Conservation (phyloP, 2,797 vertebrate species). For the Pitangus sulphuratus region DNA sequence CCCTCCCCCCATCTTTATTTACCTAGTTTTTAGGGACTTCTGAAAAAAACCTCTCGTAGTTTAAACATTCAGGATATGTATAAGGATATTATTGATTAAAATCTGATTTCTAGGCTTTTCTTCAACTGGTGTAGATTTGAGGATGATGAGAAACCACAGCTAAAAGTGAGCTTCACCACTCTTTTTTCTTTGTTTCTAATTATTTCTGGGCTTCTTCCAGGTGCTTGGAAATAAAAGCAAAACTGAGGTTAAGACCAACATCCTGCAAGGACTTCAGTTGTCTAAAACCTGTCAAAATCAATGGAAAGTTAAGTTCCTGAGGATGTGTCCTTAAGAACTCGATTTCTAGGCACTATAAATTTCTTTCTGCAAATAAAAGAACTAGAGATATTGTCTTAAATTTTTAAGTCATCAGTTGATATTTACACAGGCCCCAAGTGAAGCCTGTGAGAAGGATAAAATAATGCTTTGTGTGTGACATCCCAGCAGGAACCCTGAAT, state of each 20-base stretch:
- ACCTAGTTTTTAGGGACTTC: not conserved
- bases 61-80: not conserved
- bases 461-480: not conserved
- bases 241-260: not conserved
- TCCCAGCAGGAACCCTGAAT: not conserved
- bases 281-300: not conserved
- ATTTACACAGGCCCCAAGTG: not conserved
- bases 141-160: not conserved
- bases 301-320: not conserved
- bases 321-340: not conserved
- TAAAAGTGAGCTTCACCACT: not conserved
- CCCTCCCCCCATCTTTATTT: not conserved
- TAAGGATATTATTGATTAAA: not conserved
- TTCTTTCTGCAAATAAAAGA: not conserved
- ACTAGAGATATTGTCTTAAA: not conserved
- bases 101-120: not conserved
- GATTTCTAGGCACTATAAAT: not conserved
- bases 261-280: not conserved
- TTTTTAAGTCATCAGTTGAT: not conserved
- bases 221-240: not conserved
- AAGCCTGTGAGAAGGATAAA: not conserved
- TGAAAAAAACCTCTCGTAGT: not conserved
- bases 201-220: not conserved
- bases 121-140: not conserved
- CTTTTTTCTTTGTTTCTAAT: not conserved